Base-by-base conservation (phyloP, 2,797 vertebrate species). In the Lacerta viridis region DNA sequence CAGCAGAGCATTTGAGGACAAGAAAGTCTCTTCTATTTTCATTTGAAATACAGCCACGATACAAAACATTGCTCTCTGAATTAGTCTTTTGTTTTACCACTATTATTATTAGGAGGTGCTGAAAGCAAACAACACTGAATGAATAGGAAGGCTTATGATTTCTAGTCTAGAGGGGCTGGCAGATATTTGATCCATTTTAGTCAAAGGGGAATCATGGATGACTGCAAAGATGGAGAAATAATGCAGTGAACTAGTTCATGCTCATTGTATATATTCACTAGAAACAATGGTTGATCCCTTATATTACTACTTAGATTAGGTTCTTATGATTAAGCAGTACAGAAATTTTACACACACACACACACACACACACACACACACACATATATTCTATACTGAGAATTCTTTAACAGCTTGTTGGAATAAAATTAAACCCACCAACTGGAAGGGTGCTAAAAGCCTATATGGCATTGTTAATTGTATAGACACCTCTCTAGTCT, bases 1-100 rank as follows among this genome's bases (percentile, higher is more conserved):
- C 61, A n/a, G 64, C 88, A 88, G 84, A 85, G 69, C 88, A 81
- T 81, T 91, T 95, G 76, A 91, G 95, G 96, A 95, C 89, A 93
- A 55, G 82, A 61, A 74, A 90, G 86, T 88, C 36, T 83, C 27
- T 93, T 27, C 93, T 71, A 88, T 94, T 96, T 94, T 89, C 39
- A 41, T 93, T 91, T 91, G 46, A 76, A 88, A 87, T 71, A 83
- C n/a, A 82, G 87, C 90, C 89, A 94, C 86, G 92, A 90, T 86
- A 90, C 5, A 90, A 93, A 88, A 1, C n/a, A 76, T 77, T 91
- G 85, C 36, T 66, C 27, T 29, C 43, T 50, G 66, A 93, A 23
- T 4, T 1, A 50, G 64, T 87, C 86, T 9, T 90, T 91, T 88
- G 59, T 88, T 88, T 80, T 69, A 29, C 27, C 6, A 64, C 1